Evolutionary conservation across 2,113 vertebrate genomes (phyloP).

Genomic region (Anhinga rufa): DNA sequence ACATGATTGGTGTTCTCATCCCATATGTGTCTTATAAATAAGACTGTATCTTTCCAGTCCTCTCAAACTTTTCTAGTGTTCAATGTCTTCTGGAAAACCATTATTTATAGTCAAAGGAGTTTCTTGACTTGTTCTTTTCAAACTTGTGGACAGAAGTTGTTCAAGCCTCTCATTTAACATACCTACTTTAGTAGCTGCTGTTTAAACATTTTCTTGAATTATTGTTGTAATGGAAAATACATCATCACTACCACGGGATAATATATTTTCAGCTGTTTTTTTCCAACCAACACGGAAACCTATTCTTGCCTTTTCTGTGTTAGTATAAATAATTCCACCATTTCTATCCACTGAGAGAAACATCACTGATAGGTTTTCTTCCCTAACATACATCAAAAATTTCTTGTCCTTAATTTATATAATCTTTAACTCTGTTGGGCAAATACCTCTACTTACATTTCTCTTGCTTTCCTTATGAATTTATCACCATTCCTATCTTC

Average conservation of each 20-base stretch:
- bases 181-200: not conserved
- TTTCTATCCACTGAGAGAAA: not conserved
- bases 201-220: conserved; percentile 35
- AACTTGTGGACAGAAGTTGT: conserved; percentile 2
- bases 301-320: not conserved
- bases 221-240: conserved; percentile 33
- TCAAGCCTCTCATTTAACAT: conserved; percentile 9
- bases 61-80: not conserved
- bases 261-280: not conserved
- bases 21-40: not conserved
- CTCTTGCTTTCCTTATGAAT: not conserved
- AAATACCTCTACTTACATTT: not conserved
- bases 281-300: not conserved
- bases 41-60: not conserved
- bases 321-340: not conserved
- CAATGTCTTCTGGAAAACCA: not conserved
- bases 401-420: not conserved
- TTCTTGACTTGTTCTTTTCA: conserved; percentile 10
- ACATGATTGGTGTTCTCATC: not conserved
- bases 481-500: not conserved
- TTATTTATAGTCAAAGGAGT: not conserved
- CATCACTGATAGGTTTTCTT: not conserved
- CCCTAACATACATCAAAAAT: not conserved
- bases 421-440: not conserved
- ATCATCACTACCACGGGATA: not conserved